Base-by-base conservation (phyloP, 2,113 vertebrate species). In the Sinocyclocheilus maitianheensis region DNA sequence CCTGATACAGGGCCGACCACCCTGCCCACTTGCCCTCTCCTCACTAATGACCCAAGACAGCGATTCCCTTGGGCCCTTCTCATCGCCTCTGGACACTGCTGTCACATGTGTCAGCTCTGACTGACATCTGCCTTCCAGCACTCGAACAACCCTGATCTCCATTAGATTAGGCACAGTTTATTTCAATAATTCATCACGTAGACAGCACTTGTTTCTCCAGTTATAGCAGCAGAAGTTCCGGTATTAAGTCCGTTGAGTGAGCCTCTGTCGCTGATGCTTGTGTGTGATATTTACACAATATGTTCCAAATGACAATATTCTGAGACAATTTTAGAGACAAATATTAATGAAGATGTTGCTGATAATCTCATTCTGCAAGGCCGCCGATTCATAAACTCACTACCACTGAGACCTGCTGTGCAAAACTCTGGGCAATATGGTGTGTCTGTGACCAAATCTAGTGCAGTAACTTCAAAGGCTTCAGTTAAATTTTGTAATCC, bases 141-240 rank as follows among this genome's bases (percentile, higher is more conserved):
- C 86, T 40, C 43, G 63, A 71, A 85, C 83, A 81, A 71, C 22
- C 55, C 46, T 7, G 18, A 75, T 55, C 62, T 78, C 67, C 65
- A 84, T 74, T 81, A 80, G 75, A 85, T 75, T 82, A 86, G 80
- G 83, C 71, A 60, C 81, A 85, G 26, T 16, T 87, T 84, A 87
- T 88, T 90, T 90, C 84, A 90, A 90, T 90, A 87, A 90, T 87
- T 88, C 83, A 90, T 87, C 84, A 51, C 30, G 55, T 77, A 51
- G 84, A 67, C 82, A 82, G 67, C 58, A 79, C 74, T 84, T 37
- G 46, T 67, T 55, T 87, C 84, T 84, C 63, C 67, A 72, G 77
- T 58, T n/a, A 9, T 71, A 65, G 79, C 77, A 26, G 60, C 65
- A 37, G 12, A 62, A 74, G 55, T 71, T 30, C 22, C 22, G 9